Conservation (phyloP, 2,113 vertebrate species). For the Eleginops maclovinus region DNA sequence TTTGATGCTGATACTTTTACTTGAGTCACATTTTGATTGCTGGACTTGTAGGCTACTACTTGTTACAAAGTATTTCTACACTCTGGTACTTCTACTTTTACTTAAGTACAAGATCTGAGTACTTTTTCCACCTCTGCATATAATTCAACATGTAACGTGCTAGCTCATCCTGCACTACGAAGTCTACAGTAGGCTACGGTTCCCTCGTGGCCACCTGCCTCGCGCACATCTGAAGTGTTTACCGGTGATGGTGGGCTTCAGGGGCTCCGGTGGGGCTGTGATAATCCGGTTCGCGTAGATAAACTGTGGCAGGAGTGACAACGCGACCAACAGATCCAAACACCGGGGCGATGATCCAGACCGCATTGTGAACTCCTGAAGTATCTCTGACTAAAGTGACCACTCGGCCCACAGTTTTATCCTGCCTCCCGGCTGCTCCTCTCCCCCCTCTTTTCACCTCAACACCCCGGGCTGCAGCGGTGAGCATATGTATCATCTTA, state of each 20-base stretch:
- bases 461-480: not conserved
- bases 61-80: no score
- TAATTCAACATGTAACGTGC: no score
- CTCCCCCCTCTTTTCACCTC: conserved; percentile 20
- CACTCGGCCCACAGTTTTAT: conserved; percentile 15
- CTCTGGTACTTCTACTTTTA: no score
- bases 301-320: conserved; percentile 30
- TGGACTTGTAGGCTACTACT: no score
- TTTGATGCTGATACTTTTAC: no score
- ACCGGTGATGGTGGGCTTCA: conserved; percentile 58
- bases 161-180: not conserved
- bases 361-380: conserved; percentile 59
- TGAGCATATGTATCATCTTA: not conserved
- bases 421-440: conserved; percentile 5
- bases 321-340: conserved; percentile 48
- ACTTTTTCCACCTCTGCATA: no score
- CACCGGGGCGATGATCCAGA: conserved; percentile 3
- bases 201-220: conserved; percentile 40
- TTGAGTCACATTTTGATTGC: no score
- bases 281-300: conserved; percentile 45
- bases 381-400: conserved; percentile 21
- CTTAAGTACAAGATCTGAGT: no score
- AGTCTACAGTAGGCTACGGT: not conserved
- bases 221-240: conserved; percentile 34
- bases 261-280: conserved; percentile 23